Base-by-base conservation (phyloP, 37 sponge, comb jelly and placozoan genomes). In the Geodia barretti region DNA sequence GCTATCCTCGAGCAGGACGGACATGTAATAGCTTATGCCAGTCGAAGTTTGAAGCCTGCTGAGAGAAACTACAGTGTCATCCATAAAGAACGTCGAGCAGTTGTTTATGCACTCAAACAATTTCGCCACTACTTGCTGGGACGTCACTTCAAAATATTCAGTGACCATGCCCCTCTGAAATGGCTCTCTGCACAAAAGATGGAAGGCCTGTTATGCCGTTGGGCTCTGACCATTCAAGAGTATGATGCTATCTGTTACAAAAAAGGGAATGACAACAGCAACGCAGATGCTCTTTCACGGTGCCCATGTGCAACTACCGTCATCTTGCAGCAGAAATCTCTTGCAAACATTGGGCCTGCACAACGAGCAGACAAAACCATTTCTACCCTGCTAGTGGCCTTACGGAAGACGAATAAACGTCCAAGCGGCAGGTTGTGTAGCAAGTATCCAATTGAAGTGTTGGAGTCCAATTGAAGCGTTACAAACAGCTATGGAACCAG, bases 41-140 rank as follows among this genome's bases (percentile, higher is more conserved):
- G 84, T 39, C 38, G 71, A 3, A 58, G 61, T 24, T 70, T 92
- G 0, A 87, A 67, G 28, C 37, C 2, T 25, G 68, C 92, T n/a
- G 88, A 92, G 62, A 26, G 54, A 39, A 61, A 86, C 38, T 86
- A 86, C 41, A 86, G 87, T 39, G 74, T 79, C 24, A 86, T 86
- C 30, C 85, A 77, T 38, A 62, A 47, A 37, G 62, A 75, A 70
- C 75, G 83, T 33, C 23, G 78, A 31, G 84, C 89, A 5, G 37
- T 83, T 19, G 84, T 84, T 34, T 79, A 70, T 36, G 76, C 70
- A 0, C 32, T 83, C 28, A 89, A 83, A 28, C 84, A 83, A 62
- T 89, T 89, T 35, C 84, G 89, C 24, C 80, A 83, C 54, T 89
- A 89, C 62, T 39, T 89, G 29, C n/a, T 83, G 34, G 89, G 89